Evolutionary conservation across 2,113 vertebrate genomes (phyloP).

Genomic region (Miniopterus natalensis): DNA sequence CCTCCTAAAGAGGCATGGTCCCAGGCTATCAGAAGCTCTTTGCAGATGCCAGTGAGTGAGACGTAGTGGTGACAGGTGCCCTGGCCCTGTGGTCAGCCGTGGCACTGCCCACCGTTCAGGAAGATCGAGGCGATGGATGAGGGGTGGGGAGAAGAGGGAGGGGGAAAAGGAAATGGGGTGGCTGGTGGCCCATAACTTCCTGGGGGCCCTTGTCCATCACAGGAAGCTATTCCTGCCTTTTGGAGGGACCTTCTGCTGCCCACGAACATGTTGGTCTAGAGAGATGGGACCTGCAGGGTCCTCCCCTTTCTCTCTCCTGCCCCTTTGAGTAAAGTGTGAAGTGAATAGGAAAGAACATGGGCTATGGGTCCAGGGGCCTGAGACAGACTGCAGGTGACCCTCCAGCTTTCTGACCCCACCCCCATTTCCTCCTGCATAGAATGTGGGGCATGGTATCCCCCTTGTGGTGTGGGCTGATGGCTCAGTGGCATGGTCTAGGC

Average conservation of each 20-base stretch:
- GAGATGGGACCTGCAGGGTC: background rate
- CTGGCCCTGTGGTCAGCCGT: background rate
- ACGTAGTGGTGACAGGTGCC: background rate
- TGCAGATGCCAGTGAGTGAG: background rate
- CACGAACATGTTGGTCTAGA: background rate
- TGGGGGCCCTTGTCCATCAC: background rate
- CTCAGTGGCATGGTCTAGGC: background rate
- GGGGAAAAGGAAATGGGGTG: background rate
- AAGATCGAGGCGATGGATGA: accelerated
- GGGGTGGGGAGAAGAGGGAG: background rate
- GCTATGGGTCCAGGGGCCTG: background rate
- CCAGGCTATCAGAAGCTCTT: background rate
- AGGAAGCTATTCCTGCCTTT: background rate
- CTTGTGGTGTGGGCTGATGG: background rate
- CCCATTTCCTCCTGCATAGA: accelerated
- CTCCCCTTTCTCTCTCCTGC: background rate
- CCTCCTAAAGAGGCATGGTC: background rate
- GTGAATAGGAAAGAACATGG: background rate
- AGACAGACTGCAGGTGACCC: background rate
- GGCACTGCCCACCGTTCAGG: background rate
- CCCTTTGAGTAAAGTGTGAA: background rate
- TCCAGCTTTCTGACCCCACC: background rate
- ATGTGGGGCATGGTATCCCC: accelerated
- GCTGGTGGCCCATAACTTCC: background rate
- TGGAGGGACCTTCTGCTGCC: background rate